phyloP scores from a whole-genome alignment of 2,888 invertebrate genomes.

The Drosophila buzzatii region DNA sequence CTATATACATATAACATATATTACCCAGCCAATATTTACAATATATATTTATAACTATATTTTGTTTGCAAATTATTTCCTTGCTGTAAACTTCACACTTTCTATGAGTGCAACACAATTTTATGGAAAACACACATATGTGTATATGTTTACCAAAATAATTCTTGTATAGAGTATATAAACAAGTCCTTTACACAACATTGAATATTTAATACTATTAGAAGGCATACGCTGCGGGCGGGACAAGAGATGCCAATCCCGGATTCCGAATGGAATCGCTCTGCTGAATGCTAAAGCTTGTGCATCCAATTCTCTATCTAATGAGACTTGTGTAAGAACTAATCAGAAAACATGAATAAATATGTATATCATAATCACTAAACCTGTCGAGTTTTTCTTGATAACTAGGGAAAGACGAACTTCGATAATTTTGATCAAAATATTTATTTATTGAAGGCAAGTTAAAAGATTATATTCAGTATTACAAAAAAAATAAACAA shows the following conservation, averaged over 20 bases:
- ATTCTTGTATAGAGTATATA: slow-evolving; percentile 16
- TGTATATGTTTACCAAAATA: slow-evolving; percentile 25
- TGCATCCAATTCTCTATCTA: slow-evolving; percentile 43
- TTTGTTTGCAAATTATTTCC: slow-evolving; percentile 6
- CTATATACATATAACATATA: not conserved
- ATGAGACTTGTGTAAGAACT: slow-evolving; percentile 56
- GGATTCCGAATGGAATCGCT: slow-evolving; percentile 3
- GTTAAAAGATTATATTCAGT: slow-evolving; percentile 13
- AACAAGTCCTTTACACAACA: slow-evolving; percentile 34
- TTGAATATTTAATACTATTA: slow-evolving; percentile 31
- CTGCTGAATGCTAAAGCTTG: slow-evolving; percentile 30
- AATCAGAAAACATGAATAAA: slow-evolving; percentile 54
- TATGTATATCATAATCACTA: slow-evolving; percentile 59
- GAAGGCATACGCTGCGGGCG: slow-evolving; percentile 1
- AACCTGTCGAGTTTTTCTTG: not conserved
- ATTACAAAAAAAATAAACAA: slow-evolving; percentile 11
- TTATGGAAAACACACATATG: slow-evolving; percentile 24
- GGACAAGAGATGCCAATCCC: slow-evolving; percentile 1
- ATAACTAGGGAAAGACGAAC: not conserved
- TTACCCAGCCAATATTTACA: slow-evolving; percentile 3
- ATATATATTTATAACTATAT: not conserved
- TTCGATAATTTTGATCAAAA: not conserved
- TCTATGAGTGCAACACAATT: slow-evolving; percentile 32
- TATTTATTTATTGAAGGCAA: slow-evolving; percentile 30
- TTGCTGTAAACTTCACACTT: slow-evolving; percentile 16